Base-by-base conservation (phyloP, 1,140 invertebrate species). In the Drosophila malerkotliana region DNA sequence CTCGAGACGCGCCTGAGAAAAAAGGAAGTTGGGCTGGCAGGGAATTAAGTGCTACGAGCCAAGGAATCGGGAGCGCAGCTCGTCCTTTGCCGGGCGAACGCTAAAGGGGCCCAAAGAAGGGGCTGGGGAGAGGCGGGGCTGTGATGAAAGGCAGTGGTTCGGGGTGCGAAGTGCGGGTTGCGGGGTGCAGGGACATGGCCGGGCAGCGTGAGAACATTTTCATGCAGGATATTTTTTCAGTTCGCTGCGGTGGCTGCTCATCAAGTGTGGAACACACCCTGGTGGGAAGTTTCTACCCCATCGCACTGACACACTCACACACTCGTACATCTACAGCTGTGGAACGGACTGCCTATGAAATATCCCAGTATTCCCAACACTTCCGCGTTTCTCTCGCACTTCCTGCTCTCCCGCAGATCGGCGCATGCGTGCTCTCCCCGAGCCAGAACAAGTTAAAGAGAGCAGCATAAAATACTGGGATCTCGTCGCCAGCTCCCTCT, bases 151-250 rank as follows among this genome's bases (percentile, higher is more conserved):
- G 9, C 34, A 2, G 49, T 12, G 18, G 44, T 5, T 3, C 12
- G n/a, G 21, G 24, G 30, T 53, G 18, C 21, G 21, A 21, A 21
- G 21, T 21, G 21, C 2, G 52, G 60, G 24, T 28, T 52, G 28
- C 30, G 14, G 24, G 5, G 28, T 45, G 74, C 47, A 26, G 56
- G 41, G 53, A 37, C 51, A 34, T 72, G 58, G 71, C 44, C 54
- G 57, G 77, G 83, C 83, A 87, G 83, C 83, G 83, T 87, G 83
- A 87, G 83, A 87, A 87, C 63, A 88, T 87, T 87, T 87, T 88
- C 72, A 87, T 87, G 82, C 83, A 87, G 82, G 83, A 87, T 87
- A 87, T 85, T 85, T 85, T 81, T 87, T 64, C 45, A 64, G 63
- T 52, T 69, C 61, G 28, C 61, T 63, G 61, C 39, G 53, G 78